A percentile compares a stretch with the other conserved stretches of the same genome.
Conservation (phyloP, 2,888 invertebrate species). For the Muscina levida region DNA sequence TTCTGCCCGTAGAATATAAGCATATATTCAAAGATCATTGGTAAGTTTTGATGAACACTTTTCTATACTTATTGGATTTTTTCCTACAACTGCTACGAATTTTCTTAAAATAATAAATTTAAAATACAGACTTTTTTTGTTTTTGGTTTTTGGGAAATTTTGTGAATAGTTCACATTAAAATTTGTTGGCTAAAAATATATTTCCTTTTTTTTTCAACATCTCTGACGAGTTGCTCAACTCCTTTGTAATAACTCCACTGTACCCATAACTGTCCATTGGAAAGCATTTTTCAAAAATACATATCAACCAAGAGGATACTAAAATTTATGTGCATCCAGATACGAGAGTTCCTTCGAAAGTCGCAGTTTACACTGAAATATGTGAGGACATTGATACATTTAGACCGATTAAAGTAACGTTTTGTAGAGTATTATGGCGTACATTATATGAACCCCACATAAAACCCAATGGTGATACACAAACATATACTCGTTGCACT, state of each 20-base stretch:
- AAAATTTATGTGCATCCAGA: constrained; percentile 62
- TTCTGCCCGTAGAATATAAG: too few relatives aligned
- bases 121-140: too few relatives aligned
- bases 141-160: background rate
- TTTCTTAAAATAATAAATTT: too few relatives aligned
- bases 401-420: constrained; percentile 61
- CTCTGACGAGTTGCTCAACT: background rate
- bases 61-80: too few relatives aligned
- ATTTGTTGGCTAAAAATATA: background rate
- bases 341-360: constrained; percentile 41
- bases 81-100: too few relatives aligned
- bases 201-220: background rate
- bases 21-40: too few relatives aligned
- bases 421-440: constrained; percentile 60
- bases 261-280: constrained; percentile 43
- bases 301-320: constrained; percentile 43
- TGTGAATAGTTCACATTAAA: background rate
- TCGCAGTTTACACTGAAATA: constrained; percentile 15
- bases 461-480: constrained; percentile 32
- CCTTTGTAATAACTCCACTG: background rate
- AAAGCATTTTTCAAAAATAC: constrained; percentile 59
- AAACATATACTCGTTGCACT: constrained; percentile 47
- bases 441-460: constrained; percentile 54
- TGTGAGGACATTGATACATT: constrained; percentile 41
- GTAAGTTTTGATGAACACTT: too few relatives aligned